Evolutionary conservation across 2,797 vertebrate species (phyloP).

Genomic region (Acanthurus tractus): DNA sequence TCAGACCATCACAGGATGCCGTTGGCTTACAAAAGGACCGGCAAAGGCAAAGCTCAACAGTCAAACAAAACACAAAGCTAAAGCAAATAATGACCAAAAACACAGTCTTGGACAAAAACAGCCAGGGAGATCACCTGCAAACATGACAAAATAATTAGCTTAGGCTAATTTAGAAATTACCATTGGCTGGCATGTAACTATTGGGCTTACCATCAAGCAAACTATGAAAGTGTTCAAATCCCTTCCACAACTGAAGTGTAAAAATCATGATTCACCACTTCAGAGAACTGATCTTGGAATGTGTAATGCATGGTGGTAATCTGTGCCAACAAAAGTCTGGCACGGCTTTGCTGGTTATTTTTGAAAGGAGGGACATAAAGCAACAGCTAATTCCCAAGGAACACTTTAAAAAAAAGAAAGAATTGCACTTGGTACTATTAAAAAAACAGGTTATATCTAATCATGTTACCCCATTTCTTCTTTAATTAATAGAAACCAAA

Average conservation of each 20-base stretch:
- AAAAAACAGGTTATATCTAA: slow-evolving; percentile 23
- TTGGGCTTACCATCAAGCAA: slow-evolving; percentile 63
- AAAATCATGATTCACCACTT: slow-evolving; percentile 63
- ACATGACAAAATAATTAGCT: slow-evolving; percentile 66
- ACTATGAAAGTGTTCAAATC: slow-evolving; percentile 49
- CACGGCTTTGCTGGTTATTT: slow-evolving; percentile 50
- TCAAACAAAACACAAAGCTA: slow-evolving; percentile 41
- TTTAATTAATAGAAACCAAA: neutral
- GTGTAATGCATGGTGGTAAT: slow-evolving; percentile 24
- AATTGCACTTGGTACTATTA: slow-evolving; percentile 17
- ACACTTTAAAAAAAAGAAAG: slow-evolving; percentile 41
- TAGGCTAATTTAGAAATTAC: slow-evolving; percentile 68
- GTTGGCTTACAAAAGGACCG: slow-evolving; percentile 47
- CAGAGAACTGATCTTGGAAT: slow-evolving; percentile 70
- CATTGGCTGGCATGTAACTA: slow-evolving; percentile 54
- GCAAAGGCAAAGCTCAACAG: slow-evolving; percentile 24
- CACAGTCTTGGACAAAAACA: slow-evolving; percentile 43
- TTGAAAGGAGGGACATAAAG: slow-evolving; percentile 54
- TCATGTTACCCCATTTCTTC: neutral
- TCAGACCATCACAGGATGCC: slow-evolving; percentile 54
- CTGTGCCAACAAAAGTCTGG: slow-evolving; percentile 67
- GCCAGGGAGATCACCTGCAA: slow-evolving; percentile 52
- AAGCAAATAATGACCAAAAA: slow-evolving; percentile 46
- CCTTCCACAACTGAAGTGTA: slow-evolving; percentile 47
- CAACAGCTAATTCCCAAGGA: slow-evolving; percentile 64